These are phyloP conservation scores for Perca fluviatilis DNA, from an alignment of 2,113 vertebrate genomes.

Conservation along the genomic window DNA sequence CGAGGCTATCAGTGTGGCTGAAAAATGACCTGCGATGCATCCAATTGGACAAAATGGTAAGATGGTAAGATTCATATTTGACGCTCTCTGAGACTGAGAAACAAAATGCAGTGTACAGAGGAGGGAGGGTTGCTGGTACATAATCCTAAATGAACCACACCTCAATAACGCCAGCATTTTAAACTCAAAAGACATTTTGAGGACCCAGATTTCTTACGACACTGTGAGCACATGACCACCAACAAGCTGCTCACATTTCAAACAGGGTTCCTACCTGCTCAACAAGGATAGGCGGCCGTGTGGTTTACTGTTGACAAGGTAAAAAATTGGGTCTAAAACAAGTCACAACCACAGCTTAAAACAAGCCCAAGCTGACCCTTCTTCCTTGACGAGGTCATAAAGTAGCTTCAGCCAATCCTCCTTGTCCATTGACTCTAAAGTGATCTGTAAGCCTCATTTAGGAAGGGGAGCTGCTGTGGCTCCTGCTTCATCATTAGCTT, in stretches of 20 bases:
- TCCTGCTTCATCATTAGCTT: conserved; percentile 68
- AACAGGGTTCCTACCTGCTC: not conserved
- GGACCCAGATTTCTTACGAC: not conserved
- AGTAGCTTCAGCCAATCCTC: conserved; percentile 27
- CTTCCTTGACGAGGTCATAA: conserved; percentile 23
- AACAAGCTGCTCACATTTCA: not conserved
- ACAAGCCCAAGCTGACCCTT: not conserved
- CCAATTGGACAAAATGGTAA: conserved; percentile 1
- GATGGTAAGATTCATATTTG: conserved; percentile 10
- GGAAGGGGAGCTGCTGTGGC: conserved; percentile 19
- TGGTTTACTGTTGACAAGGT: not conserved
- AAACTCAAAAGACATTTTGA: not conserved
- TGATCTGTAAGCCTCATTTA: conserved; percentile 58
- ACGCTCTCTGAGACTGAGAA: not conserved
- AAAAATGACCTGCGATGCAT: conserved; percentile 21
- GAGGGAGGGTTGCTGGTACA: not conserved
- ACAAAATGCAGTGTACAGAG: not conserved
- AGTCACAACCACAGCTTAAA: not conserved
- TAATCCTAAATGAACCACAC: not conserved
- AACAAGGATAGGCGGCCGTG: not conserved
- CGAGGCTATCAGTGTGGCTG: not conserved
- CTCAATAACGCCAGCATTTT: not conserved
- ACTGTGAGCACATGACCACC: not conserved
- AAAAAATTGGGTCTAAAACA: not conserved
- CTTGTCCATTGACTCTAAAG: conserved; percentile 25